Percentiles rank a stretch among this genome's conserved stretches.
Conservation (phyloP, 2,888 invertebrate species). For the Choristoneura rosaceana region DNA sequence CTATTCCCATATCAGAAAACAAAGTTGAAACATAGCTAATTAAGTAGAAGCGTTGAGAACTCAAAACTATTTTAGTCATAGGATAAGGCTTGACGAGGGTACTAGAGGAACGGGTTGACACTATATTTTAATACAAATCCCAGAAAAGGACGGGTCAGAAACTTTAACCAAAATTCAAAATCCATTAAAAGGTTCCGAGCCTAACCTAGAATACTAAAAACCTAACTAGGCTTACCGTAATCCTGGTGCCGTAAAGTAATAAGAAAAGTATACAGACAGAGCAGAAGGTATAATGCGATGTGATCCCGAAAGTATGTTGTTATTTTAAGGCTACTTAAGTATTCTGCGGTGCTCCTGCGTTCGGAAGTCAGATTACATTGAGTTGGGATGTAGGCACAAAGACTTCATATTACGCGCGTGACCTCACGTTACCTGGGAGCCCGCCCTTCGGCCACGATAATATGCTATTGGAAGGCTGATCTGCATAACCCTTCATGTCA, state of each 20-base stretch:
- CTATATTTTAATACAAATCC: slow-evolving; percentile 34
- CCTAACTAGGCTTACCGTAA: neutral
- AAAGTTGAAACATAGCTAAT: neutral
- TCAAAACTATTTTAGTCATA: slow-evolving; percentile 17
- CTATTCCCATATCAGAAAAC: slow-evolving; percentile 1
- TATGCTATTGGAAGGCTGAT: slow-evolving; percentile 39
- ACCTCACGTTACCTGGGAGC: slow-evolving; percentile 43
- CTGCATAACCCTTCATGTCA: slow-evolving; percentile 37
- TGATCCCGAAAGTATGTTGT: slow-evolving; percentile 29
- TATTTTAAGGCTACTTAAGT: slow-evolving; percentile 40
- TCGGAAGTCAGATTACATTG: slow-evolving; percentile 44
- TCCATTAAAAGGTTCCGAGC: slow-evolving; percentile 4
- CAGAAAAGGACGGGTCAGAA: slow-evolving; percentile 4
- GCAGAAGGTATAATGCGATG: neutral
- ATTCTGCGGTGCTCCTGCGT: slow-evolving; percentile 39
- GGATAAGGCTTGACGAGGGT: slow-evolving; percentile 28
- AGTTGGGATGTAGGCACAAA: slow-evolving; percentile 39
- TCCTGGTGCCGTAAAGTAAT: slow-evolving; percentile 7
- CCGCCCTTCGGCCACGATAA: slow-evolving; percentile 38
- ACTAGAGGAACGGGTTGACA: slow-evolving; percentile 7
- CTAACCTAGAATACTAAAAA: slow-evolving; percentile 11
- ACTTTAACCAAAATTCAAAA: neutral
- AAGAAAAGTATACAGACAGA: neutral
- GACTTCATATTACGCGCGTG: slow-evolving; percentile 42
- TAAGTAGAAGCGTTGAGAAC: slow-evolving; percentile 20